These are phyloP conservation scores for Spatula clypeata DNA, from an alignment of 2,797 vertebrate species.

Conservation along the genomic window DNA sequence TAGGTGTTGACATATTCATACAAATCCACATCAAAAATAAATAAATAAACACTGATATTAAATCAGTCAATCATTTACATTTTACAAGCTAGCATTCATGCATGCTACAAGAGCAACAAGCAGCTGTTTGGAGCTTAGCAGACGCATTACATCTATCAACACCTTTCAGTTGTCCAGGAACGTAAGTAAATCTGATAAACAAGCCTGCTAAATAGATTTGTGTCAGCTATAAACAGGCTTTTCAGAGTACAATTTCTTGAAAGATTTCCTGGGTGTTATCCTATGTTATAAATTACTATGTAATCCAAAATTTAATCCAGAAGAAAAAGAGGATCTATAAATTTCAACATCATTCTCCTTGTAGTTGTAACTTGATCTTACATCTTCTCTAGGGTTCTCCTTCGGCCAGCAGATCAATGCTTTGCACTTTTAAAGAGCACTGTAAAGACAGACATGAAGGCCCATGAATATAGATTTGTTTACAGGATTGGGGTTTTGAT, in stretches of 20 bases:
- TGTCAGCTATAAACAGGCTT: slow-evolving; percentile 7
- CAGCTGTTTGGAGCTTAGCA: neutral
- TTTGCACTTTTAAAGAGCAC: neutral
- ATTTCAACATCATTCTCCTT: neutral
- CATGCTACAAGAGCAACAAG: neutral
- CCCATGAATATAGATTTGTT: neutral
- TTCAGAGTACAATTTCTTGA: slow-evolving; percentile 34
- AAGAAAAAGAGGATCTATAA: neutral
- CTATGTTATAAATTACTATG: neutral
- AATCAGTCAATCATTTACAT: slow-evolving; percentile 23
- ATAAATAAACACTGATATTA: neutral
- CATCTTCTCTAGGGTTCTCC: neutral
- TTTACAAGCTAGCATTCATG: neutral
- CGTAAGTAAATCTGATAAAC: slow-evolving; percentile 49
- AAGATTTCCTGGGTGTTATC: neutral
- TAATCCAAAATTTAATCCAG: neutral
- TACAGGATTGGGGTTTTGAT: neutral
- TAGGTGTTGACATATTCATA: neutral
- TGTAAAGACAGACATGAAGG: neutral
- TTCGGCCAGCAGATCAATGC: neutral
- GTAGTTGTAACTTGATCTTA: neutral
- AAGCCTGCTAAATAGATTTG: neutral
- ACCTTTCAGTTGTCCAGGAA: slow-evolving; percentile 18
- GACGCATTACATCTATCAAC: neutral
- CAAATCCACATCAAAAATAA: neutral